These are phyloP conservation scores for Arion vulgaris DNA, from an alignment of 1,140 invertebrate genomes.

Conservation along the genomic window DNA sequence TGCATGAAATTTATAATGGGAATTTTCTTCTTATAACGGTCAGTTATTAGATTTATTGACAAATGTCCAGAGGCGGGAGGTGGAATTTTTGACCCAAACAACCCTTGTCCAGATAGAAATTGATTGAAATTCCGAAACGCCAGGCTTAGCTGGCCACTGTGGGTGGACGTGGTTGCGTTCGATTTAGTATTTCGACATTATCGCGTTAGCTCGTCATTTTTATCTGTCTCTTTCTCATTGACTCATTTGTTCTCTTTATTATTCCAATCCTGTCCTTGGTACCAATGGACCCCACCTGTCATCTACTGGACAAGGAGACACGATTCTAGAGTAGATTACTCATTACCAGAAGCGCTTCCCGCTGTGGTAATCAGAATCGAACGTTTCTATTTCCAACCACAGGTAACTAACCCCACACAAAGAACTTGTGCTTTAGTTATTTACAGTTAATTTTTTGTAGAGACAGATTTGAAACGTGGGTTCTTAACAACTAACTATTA, in stretches of 20 bases:
- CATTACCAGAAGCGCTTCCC: too few relatives aligned
- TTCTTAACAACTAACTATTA: too few relatives aligned
- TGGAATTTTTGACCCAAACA: slow-evolving; percentile 35
- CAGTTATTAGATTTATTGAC: slow-evolving; percentile 43
- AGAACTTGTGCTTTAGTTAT: too few relatives aligned
- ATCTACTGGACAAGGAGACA: not conserved
- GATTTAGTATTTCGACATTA: slow-evolving; percentile 29
- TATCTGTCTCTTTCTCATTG: not conserved
- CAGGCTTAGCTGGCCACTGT: not conserved
- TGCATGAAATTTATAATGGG: slow-evolving; percentile 42
- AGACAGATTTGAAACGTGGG: too few relatives aligned
- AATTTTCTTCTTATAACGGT: slow-evolving; percentile 36
- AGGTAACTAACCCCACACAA: too few relatives aligned
- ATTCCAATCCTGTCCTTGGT: not conserved
- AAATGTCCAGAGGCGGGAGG: slow-evolving; percentile 31
- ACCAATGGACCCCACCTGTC: not conserved
- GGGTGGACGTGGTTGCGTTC: slow-evolving; percentile 19
- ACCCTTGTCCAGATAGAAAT: slow-evolving; percentile 41
- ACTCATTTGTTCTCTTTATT: not conserved
- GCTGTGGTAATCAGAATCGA: too few relatives aligned
- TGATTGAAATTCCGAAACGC: slow-evolving; percentile 38
- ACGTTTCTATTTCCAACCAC: too few relatives aligned
- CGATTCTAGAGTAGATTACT: not conserved
- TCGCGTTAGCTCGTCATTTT: slow-evolving; percentile 29
- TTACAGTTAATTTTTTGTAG: too few relatives aligned